A percentile compares a stretch with the other conserved stretches of the same genome.
Evolutionary conservation across 2,797 vertebrate species (phyloP).

Genomic region (Chiloscyllium punctatum): DNA sequence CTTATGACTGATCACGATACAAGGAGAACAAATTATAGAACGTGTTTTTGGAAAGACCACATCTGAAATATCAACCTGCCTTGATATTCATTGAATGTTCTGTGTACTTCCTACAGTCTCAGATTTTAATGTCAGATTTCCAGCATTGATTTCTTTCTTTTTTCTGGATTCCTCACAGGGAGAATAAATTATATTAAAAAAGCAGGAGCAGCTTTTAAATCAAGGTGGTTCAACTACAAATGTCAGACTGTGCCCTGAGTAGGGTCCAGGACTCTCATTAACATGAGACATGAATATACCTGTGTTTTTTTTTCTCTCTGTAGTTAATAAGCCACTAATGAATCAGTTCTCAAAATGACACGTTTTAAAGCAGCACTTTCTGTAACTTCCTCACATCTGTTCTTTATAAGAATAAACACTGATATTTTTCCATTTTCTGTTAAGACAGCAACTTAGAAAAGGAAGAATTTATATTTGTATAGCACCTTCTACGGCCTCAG

Average conservation of each 20-base stretch:
- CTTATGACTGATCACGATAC: neutral
- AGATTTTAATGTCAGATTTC: neutral
- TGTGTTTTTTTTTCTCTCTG: constrained; percentile 10
- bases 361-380: neutral
- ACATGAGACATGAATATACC: neutral
- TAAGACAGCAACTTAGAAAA: neutral
- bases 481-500: neutral
- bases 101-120: neutral
- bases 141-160: neutral
- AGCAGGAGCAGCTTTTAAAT: neutral
- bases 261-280: neutral
- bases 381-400: neutral
- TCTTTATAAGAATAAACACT: neutral
- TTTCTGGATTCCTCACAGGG: neutral
- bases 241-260: neutral
- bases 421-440: neutral
- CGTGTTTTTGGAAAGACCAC: neutral
- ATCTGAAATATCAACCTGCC: neutral
- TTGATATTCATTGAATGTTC: neutral
- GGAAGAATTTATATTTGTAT: neutral
- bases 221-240: neutral
- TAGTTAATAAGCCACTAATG: neutral
- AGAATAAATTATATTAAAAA: neutral
- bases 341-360: neutral
- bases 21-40: neutral